Percentiles rank a stretch among this genome's conserved stretches.
Conservation (phyloP, 2,797 vertebrate genomes). For the Lacerta agilis region DNA sequence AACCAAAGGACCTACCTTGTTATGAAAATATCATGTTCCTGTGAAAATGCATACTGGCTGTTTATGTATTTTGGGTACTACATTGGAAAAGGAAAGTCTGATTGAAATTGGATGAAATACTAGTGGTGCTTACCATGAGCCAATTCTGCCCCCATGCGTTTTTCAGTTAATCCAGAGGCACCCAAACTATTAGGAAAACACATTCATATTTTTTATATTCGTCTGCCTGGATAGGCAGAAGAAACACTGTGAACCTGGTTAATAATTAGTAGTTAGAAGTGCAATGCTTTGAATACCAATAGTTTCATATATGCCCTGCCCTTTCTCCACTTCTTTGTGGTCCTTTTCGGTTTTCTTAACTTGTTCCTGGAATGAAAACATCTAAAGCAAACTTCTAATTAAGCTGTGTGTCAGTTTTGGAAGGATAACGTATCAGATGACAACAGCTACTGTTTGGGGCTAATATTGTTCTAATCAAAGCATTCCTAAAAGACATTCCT, state of each 20-base stretch:
- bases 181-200: neutral
- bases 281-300: neutral
- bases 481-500: neutral
- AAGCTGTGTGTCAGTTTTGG: neutral
- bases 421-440: neutral
- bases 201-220: neutral
- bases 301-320: neutral
- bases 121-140: neutral
- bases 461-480: neutral
- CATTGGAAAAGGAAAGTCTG: slow-evolving; percentile 25
- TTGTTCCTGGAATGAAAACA: neutral
- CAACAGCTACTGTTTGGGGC: neutral
- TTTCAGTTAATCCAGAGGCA: neutral
- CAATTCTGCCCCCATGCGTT: neutral
- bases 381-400: neutral
- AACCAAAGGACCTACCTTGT: slow-evolving; percentile 90
- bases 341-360: neutral
- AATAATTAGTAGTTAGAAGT: neutral
- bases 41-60: neutral
- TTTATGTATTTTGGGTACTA: slow-evolving; percentile 3
- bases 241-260: neutral
- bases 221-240: neutral
- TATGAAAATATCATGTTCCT: slow-evolving; percentile 76
- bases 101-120: neutral
- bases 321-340: neutral